phyloP scores from a whole-genome alignment of 2,797 vertebrate species.

The Helicolenus hilgendorfi region DNA sequence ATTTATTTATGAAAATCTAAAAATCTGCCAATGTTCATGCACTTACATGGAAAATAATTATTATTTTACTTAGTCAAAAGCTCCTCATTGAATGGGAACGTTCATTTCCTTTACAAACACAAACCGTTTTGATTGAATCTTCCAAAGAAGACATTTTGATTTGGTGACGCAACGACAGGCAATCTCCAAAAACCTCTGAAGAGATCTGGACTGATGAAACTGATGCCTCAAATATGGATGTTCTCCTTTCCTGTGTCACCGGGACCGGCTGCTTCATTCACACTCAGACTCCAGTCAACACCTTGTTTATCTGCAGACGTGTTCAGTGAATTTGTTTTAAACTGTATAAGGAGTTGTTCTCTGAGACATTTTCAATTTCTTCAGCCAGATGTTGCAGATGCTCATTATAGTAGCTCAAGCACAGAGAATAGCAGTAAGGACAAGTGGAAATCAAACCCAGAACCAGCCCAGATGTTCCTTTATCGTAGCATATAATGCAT shows the following conservation, averaged over 20 bases:
- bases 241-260: neutral
- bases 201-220: neutral
- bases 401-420: neutral
- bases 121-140: neutral
- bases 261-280: neutral
- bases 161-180: conserved; percentile 10
- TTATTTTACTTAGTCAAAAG: neutral
- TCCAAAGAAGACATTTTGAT: neutral
- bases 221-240: neutral
- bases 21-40: neutral
- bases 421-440: neutral
- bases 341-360: neutral
- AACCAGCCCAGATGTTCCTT: neutral
- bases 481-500: neutral
- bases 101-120: neutral
- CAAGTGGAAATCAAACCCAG: neutral
- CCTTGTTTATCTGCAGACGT: neutral
- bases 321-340: neutral
- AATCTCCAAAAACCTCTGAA: conserved; percentile 6
- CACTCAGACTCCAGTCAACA: neutral
- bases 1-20: conserved; percentile 6
- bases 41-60: conserved; percentile 19
- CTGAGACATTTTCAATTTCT: neutral
- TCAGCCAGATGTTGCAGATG: conserved; percentile 6
- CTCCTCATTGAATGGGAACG: neutral